Evolutionary conservation across 2,797 vertebrate genomes (phyloP), one percentile per base, ranked within the genome.

Genomic region (Sebastes oblongus): DNA sequence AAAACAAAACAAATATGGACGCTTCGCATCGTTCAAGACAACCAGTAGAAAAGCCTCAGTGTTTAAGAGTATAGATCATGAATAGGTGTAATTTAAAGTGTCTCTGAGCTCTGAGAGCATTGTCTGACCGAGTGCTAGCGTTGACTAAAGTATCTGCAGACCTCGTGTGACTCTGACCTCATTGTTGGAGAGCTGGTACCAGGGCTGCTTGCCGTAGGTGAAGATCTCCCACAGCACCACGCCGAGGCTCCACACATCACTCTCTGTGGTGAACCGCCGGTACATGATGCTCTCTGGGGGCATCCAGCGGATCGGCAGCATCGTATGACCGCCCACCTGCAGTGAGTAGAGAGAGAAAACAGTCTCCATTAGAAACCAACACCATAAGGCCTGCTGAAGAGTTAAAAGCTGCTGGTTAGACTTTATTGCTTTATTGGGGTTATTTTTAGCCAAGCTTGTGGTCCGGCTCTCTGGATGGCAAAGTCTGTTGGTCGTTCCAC

Each of bases 201-300:
- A 99, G 78, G 98, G 98, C 94, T 99, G 98, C 90, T 99, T 99
- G 92, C 98, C 98, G 2, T 99, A 99, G n/a, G 98, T 99, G 94
- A 99, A 99, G 92, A 99, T 99, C 95, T 99, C 98, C 98, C 98
- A 99, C 85, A 99, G 94, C 70, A 99, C 98, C 65, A 99, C 98
- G 0, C 98, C 98, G 74, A 99, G 95, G 90, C 98, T 99, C 98
- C 98, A 99, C 83, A 99, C 98, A 8, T 99, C 98, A 0, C 98
- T 99, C 92, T 99, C 98, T 1, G 98, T 99, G 91, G 98, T 99
- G 95, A 99, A 99, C 88, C 98, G 97, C 88, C 98, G 96, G 91
- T 99, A 99, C 98, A 99, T 99, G 93, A 99, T 99, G 95, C 98
- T 99, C 93, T 99, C 98, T 0, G 98, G 98, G 85, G 98, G 98